phyloP scores from a whole-genome alignment of 2,888 invertebrate species.

The Neoitamus cyanurus region DNA sequence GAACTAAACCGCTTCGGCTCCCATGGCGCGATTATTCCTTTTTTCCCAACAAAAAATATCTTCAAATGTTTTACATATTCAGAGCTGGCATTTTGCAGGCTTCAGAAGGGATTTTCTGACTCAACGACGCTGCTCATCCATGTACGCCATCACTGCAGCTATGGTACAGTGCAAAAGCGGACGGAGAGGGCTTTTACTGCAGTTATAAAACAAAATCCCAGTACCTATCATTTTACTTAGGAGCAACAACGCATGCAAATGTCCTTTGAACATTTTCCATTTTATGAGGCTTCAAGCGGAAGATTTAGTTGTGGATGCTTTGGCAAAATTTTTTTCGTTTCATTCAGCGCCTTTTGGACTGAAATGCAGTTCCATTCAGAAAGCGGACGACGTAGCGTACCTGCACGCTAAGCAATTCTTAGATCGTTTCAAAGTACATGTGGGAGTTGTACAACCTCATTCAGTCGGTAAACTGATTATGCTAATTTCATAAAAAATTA shows the following conservation, averaged over 20 bases:
- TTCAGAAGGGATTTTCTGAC: neutral
- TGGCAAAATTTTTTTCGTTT: neutral
- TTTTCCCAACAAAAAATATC: neutral
- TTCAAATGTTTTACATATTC: slow-evolving; percentile 1
- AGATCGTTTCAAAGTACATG: neutral
- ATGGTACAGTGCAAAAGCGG: neutral
- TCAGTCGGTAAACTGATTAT: neutral
- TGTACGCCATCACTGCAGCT: neutral
- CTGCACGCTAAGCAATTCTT: neutral
- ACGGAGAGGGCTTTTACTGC: neutral
- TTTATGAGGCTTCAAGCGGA: neutral
- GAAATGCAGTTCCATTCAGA: neutral
- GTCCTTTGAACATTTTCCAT: neutral
- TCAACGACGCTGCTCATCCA: neutral
- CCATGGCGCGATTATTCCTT: neutral
- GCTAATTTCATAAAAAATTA: neutral
- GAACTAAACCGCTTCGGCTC: neutral
- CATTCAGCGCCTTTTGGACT: neutral
- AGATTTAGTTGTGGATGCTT: neutral
- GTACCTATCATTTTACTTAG: neutral
- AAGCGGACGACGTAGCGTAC: neutral
- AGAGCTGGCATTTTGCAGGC: neutral
- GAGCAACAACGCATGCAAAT: neutral
- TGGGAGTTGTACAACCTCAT: neutral
- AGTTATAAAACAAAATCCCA: slow-evolving; percentile 23